Evolutionary conservation across 2,888 invertebrate genomes (phyloP).

Genomic region (Sinhomidia bicolor): DNA sequence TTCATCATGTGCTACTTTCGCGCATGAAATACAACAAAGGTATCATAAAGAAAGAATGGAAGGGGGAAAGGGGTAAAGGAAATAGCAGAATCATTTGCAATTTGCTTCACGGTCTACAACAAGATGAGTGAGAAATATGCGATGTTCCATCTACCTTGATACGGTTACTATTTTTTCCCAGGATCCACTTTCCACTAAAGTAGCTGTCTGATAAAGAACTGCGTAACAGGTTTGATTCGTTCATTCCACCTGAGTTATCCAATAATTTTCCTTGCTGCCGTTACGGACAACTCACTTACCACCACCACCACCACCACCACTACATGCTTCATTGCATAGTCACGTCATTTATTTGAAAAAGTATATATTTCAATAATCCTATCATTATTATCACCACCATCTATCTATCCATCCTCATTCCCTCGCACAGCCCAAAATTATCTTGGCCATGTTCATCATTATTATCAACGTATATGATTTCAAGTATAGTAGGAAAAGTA

Average conservation of each 20-base stretch:
- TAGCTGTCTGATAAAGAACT: slow-evolving; percentile 1
- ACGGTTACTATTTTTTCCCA: background rate
- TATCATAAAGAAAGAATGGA: too few relatives aligned
- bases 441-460: background rate
- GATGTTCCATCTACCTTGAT: background rate
- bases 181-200: slow-evolving; percentile 38
- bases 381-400: slow-evolving; percentile 9
- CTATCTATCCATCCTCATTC: background rate
- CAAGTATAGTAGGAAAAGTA: background rate
- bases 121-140: background rate
- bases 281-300: background rate
- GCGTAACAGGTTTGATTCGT: slow-evolving; percentile 52
- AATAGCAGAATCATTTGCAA: background rate
- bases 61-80: too few relatives aligned
- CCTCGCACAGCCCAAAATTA: too few relatives aligned
- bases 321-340: background rate
- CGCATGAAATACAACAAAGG: background rate
- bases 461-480: background rate
- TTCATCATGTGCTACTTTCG: background rate
- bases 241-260: background rate
- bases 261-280: background rate
- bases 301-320: background rate
- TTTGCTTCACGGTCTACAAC: background rate
- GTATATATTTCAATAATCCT: slow-evolving; percentile 30
- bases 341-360: background rate